These are phyloP conservation scores for Heliconius eleuchia DNA, from an alignment of 1,140 invertebrate species.

Conservation along the genomic window DNA sequence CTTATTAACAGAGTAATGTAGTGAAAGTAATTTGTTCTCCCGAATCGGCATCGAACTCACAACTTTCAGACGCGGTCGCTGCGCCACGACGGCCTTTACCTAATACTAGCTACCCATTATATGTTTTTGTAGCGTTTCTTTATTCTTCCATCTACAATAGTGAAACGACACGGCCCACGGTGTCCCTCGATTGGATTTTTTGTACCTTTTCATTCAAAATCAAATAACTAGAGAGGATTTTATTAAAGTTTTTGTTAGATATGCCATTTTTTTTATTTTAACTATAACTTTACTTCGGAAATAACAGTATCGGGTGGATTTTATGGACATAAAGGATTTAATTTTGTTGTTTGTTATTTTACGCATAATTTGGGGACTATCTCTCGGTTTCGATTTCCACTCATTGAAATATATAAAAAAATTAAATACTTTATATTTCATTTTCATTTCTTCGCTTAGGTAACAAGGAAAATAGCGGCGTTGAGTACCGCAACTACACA, in stretches of 20 bases:
- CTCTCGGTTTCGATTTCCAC: too few species aligned
- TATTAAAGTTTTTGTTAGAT: slow-evolving; percentile 7
- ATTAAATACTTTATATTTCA: too few species aligned
- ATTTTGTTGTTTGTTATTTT: background rate
- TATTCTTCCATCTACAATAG: slow-evolving; percentile 12
- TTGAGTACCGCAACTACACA: background rate
- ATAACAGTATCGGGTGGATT: background rate
- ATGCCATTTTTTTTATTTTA: background rate
- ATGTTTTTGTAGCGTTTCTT: slow-evolving; percentile 24
- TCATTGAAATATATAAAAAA: too few species aligned
- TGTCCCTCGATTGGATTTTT: slow-evolving; percentile 20
- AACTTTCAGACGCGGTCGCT: too few species aligned
- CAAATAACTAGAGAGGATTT: slow-evolving; percentile 24
- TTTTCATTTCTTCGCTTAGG: too few species aligned
- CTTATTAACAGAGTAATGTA: too few species aligned
- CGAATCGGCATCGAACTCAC: too few species aligned
- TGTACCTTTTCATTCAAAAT: slow-evolving; percentile 19
- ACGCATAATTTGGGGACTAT: too few species aligned
- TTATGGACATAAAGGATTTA: background rate
- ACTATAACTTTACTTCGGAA: background rate
- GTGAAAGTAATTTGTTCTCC: too few species aligned
- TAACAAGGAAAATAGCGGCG: too few species aligned
- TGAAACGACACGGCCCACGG: slow-evolving; percentile 2
- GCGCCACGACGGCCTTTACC: background rate
- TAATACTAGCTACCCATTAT: slow-evolving; percentile 16